A percentile compares a stretch with the other conserved stretches of the same genome.
phyloP scores from a whole-genome alignment of 2,797 vertebrate genomes.

The Myripristis jacobus region DNA sequence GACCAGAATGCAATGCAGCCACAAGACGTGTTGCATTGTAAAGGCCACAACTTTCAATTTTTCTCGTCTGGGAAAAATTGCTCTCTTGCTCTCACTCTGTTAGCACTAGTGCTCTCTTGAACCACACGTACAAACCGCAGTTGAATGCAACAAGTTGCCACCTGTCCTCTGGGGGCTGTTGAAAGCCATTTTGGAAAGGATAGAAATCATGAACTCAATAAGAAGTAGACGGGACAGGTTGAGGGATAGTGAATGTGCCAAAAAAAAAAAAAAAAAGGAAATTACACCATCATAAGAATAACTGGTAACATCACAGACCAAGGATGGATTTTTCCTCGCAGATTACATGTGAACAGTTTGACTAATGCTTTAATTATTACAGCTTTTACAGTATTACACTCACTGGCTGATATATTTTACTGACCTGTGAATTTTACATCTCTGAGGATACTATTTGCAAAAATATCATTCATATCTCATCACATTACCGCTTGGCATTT shows the following conservation, averaged over 20 bases:
- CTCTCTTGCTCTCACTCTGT: not conserved
- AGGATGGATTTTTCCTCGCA: too few species aligned
- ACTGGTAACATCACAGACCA: too few species aligned
- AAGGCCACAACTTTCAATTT: too few species aligned
- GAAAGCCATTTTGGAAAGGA: not conserved
- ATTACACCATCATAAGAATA: too few species aligned
- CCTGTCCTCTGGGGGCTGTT: not conserved
- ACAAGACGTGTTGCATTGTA: not conserved
- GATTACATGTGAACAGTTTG: not conserved
- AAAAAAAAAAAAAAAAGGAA: too few species aligned
- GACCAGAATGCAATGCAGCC: not conserved
- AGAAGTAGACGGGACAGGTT: too few species aligned
- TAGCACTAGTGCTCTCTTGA: not conserved
- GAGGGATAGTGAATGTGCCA: too few species aligned
- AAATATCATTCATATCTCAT: not conserved
- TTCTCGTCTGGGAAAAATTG: not conserved
- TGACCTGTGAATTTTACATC: conserved; percentile 7
- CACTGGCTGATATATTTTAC: conserved; percentile 23
- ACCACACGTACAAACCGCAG: not conserved
- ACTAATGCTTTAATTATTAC: conserved; percentile 1
- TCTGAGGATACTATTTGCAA: not conserved
- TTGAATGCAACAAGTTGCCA: too few species aligned
- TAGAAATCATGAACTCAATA: too few species aligned
- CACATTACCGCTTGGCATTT: not conserved
- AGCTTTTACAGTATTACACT: conserved; percentile 9